A percentile compares a stretch with the other conserved stretches of the same genome.
phyloP scores from a whole-genome alignment of 2,888 invertebrate species.

The Balanococcus diminutus region DNA sequence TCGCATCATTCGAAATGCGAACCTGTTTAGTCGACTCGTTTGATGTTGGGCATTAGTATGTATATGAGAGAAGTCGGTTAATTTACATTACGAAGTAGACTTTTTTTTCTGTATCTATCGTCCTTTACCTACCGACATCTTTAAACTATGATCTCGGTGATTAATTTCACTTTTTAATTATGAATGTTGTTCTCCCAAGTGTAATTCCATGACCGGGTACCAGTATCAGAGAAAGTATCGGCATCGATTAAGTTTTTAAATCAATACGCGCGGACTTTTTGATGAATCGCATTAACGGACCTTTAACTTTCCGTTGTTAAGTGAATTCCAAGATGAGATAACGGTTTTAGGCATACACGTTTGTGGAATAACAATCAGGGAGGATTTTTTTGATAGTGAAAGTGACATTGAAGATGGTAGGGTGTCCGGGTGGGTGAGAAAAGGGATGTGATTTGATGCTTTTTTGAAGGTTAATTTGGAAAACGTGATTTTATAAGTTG shows the following conservation, averaged over 20 bases:
- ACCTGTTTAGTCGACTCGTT: slow-evolving; percentile 52
- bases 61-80: slow-evolving; percentile 40
- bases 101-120: slow-evolving; percentile 49
- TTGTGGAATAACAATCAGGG: not conserved
- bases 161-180: slow-evolving; percentile 54
- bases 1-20: slow-evolving; percentile 28
- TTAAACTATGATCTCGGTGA: slow-evolving; percentile 49
- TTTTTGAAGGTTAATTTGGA: too few species aligned
- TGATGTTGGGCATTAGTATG: slow-evolving; percentile 42
- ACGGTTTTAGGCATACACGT: not conserved
- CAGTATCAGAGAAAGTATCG: slow-evolving; percentile 48
- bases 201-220: slow-evolving; percentile 46
- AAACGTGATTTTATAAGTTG: too few species aligned
- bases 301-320: slow-evolving; percentile 32
- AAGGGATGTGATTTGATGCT: too few species aligned
- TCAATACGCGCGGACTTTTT: slow-evolving; percentile 34
- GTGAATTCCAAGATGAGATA: not conserved
- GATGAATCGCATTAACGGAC: slow-evolving; percentile 29
- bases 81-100: slow-evolving; percentile 44
- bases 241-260: not conserved
- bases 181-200: slow-evolving; percentile 52
- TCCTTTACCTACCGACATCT: slow-evolving; percentile 44
- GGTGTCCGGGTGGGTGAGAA: not conserved
- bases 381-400: slow-evolving; percentile 18
- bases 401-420: not conserved